A percentile compares a stretch with the other conserved stretches of the same genome.
These are phyloP conservation scores for Austrolebias charrua DNA, from an alignment of 2,797 vertebrate species.

Conservation along the genomic window DNA sequence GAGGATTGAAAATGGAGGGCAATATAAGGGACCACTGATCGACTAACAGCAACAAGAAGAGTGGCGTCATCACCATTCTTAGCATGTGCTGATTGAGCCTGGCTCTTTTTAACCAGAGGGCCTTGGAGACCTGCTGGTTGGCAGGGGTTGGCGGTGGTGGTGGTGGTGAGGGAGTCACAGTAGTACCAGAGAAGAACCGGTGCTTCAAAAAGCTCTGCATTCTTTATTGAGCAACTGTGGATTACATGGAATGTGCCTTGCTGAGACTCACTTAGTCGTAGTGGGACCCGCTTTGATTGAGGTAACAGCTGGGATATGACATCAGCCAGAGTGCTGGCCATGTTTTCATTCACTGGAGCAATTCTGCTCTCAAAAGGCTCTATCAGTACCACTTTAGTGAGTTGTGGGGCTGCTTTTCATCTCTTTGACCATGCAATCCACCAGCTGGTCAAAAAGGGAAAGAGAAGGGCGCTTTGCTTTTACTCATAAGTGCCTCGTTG, in stretches of 20 bases:
- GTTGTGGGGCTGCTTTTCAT: slow-evolving; percentile 79
- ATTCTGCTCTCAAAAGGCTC: slow-evolving; percentile 85
- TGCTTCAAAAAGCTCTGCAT: slow-evolving; percentile 63
- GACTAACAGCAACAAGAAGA: slow-evolving; percentile 78
- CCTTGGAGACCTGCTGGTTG: slow-evolving; percentile 62
- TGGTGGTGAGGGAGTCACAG: slow-evolving; percentile 66
- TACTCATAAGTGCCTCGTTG: slow-evolving; percentile 62
- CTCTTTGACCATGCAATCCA: slow-evolving; percentile 70
- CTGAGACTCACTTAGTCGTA: slow-evolving; percentile 61
- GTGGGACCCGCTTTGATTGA: slow-evolving; percentile 74
- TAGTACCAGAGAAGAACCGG: slow-evolving; percentile 56
- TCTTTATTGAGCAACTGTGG: slow-evolving; percentile 67
- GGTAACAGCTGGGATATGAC: slow-evolving; percentile 86
- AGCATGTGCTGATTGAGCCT: slow-evolving; percentile 82
- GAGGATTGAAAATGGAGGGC: slow-evolving; percentile 70
- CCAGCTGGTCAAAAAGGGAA: slow-evolving; percentile 77
- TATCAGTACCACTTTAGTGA: slow-evolving; percentile 80
- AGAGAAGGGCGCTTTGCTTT: slow-evolving; percentile 52
- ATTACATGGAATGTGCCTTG: slow-evolving; percentile 58
- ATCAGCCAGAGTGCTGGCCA: slow-evolving; percentile 78
- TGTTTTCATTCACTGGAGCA: slow-evolving; percentile 81
- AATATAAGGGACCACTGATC: slow-evolving; percentile 78
- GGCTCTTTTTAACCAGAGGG: slow-evolving; percentile 73
- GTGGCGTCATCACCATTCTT: slow-evolving; percentile 73
- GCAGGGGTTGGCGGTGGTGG: too few relatives aligned